Conservation (phyloP, 2,113 vertebrate species). For the Cyanocitta stelleri region DNA sequence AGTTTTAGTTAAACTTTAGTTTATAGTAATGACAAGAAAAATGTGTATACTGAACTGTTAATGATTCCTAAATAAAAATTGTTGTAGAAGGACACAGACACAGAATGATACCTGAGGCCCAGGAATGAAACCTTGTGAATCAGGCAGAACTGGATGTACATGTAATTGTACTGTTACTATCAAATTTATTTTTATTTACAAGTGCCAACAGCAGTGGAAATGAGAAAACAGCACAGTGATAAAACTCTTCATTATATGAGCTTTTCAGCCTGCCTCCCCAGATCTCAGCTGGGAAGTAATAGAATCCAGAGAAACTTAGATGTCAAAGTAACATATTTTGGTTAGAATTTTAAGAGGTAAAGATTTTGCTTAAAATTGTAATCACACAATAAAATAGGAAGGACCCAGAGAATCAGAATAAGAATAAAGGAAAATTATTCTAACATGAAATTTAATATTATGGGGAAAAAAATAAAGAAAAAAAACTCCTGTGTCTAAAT, state of each 20-base stretch:
- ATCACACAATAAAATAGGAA: neutral
- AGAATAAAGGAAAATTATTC: neutral
- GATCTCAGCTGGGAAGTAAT: neutral
- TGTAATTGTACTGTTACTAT: neutral
- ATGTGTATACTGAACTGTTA: neutral
- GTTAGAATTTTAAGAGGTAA: neutral
- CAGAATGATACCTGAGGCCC: neutral
- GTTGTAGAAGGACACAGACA: neutral
- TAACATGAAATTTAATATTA: neutral
- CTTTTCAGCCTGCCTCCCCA: neutral
- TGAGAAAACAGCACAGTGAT: neutral
- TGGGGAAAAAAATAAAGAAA: neutral
- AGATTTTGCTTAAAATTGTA: neutral
- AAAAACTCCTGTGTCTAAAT: neutral
- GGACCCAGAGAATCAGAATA: neutral
- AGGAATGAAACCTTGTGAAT: neutral
- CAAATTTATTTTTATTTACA: neutral
- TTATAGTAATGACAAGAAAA: neutral
- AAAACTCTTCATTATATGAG: neutral
- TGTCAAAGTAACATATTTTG: neutral
- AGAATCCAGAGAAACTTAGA: neutral
- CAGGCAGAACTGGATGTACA: neutral
- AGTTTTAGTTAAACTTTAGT: neutral
- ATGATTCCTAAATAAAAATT: neutral
- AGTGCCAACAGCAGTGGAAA: neutral